Evolutionary conservation across 2,797 vertebrate species (phyloP), one percentile per base, ranked within the genome.

Genomic region (Onychomys arenicola): DNA sequence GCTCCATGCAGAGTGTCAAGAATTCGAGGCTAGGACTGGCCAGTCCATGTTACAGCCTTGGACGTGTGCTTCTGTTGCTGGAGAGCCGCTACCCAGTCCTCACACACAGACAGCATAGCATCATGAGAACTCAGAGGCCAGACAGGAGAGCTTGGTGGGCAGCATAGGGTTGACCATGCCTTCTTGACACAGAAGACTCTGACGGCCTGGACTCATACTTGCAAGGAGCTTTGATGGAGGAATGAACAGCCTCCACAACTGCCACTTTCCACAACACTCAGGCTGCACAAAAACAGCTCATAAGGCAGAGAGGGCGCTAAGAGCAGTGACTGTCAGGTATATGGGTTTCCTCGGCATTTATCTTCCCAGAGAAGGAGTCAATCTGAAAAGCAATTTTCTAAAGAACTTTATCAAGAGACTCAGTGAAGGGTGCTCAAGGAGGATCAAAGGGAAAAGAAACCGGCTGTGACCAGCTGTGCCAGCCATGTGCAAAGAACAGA

Each of bases 331-430:
- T 71, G 78, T 61, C 69, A 49, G 65, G 37, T 59, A 65, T 94
- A 32, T 83, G 69, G 19, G 16, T 61, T 92, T 96, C 91, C 57
- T 89, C 6, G 0, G 80, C 65, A 19, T 71, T 94, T 67, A 92
- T 94, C 93, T 96, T 94, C 55, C 77, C 34, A 17, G 88, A 92
- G 59, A 95, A 95, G 52, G 67, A 96, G 92, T 96, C 94, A 94
- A 95, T 96, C 92, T 77, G 27, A 92, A 97, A 97, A 97, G 84
- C 90, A 94, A 91, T 97, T 97, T 97, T 93, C 95, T 90, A 55
- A 95, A 73, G 89, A 59, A 84, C 34, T 95, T 96, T 95, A 95
- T 96, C 95, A 78, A 82, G 90, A 73, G 34, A 96, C 80, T 82
- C 16, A 0, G 84, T 76, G 71, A 91, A 96, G 34, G 75, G 17